phyloP scores from a whole-genome alignment of 2,113 vertebrate genomes.

The Falcunculus frontatus region DNA sequence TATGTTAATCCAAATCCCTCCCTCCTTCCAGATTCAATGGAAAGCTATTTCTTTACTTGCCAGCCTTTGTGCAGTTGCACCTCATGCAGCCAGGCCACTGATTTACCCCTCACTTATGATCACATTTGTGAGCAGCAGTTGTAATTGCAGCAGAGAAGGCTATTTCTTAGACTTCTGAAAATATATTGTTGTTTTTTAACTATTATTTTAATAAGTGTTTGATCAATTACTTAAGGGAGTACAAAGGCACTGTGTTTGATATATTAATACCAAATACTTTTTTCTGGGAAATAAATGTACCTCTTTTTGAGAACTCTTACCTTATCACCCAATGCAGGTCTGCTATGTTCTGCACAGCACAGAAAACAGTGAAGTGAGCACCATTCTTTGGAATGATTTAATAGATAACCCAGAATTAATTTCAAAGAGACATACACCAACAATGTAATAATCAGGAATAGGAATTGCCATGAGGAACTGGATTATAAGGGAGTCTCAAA shows the following conservation, averaged over 20 bases:
- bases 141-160: constrained; percentile 14
- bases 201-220: neutral
- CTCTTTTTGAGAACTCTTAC: neutral
- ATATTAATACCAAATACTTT: neutral
- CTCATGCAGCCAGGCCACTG: neutral
- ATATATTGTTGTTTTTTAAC: neutral
- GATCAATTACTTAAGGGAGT: neutral
- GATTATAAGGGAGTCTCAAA: neutral
- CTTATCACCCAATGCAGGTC: neutral
- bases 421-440: neutral
- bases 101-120: neutral
- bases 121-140: neutral
- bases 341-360: neutral
- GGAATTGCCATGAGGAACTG: neutral
- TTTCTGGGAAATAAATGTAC: neutral
- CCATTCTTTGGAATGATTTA: neutral
- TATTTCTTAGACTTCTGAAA: constrained; percentile 9
- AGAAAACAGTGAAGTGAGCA: neutral
- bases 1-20: neutral
- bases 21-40: neutral
- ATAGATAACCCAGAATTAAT: neutral
- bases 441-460: neutral
- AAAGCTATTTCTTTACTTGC: neutral
- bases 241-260: neutral
- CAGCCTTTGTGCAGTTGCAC: neutral